These are phyloP conservation scores for Xiphias gladius DNA, from an alignment of 2,113 vertebrate species.

Conservation along the genomic window DNA sequence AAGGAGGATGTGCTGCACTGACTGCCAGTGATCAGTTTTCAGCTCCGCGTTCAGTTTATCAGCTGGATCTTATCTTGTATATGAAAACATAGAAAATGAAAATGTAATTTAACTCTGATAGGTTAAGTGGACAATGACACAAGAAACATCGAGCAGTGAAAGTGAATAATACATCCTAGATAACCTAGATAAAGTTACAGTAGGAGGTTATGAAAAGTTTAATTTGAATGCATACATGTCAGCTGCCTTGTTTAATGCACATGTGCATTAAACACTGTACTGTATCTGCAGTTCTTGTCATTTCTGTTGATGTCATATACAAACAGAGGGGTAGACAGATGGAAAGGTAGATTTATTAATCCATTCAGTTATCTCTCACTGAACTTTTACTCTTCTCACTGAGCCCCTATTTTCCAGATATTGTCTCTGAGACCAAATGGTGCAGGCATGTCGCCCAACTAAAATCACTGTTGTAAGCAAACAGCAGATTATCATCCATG, in stretches of 20 bases:
- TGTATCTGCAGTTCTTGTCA: background rate
- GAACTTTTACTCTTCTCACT: conserved; percentile 31
- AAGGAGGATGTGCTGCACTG: conserved; percentile 3
- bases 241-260: background rate
- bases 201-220: background rate
- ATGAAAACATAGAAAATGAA: conserved; percentile 28
- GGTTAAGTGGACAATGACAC: conserved; percentile 8
- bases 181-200: background rate
- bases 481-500: conserved; percentile 14
- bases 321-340: conserved; percentile 20
- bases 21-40: conserved; percentile 27
- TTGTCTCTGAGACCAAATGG: background rate
- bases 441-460: background rate
- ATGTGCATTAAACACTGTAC: background rate
- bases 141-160: background rate
- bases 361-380: conserved; percentile 17
- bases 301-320: background rate
- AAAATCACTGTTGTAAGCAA: conserved; percentile 1
- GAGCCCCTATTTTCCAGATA: background rate
- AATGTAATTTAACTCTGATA: conserved; percentile 16
- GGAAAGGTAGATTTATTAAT: conserved; percentile 10
- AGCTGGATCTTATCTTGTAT: conserved; percentile 26
- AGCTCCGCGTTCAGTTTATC: conserved; percentile 26
- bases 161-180: conserved; percentile 9
- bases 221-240: background rate